A percentile compares a stretch with the other conserved stretches of the same genome.
These are phyloP conservation scores for Hypotaenidia okinawae DNA, from an alignment of 2,797 vertebrate species.

Conservation along the genomic window DNA sequence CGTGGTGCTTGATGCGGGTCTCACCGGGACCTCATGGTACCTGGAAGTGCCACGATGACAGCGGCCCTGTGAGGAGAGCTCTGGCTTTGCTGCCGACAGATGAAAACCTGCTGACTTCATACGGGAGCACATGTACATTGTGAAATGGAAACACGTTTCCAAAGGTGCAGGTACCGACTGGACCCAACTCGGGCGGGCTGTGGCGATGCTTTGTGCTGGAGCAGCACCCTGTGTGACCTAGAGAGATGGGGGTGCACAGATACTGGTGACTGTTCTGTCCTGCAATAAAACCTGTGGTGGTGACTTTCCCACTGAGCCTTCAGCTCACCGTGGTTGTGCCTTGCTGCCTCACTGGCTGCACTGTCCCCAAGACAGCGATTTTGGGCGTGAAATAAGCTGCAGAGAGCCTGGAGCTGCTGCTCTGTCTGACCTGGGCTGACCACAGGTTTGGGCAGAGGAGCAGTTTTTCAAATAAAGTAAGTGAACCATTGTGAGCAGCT, in stretches of 20 bases:
- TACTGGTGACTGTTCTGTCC: not conserved
- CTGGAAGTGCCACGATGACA: not conserved
- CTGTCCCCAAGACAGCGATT: not conserved
- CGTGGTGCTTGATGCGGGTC: too few relatives aligned
- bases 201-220: not conserved
- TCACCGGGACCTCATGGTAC: accelerated
- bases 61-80: too few relatives aligned
- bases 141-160: not conserved
- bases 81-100: not conserved
- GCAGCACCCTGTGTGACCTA: not conserved
- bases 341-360: not conserved
- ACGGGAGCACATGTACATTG: accelerated
- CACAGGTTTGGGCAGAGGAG: not conserved
- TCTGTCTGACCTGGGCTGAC: not conserved
- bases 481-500: not conserved
- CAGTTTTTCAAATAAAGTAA: not conserved
- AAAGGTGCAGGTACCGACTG: not conserved
- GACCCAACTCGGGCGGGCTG: accelerated
- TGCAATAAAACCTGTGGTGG: not conserved
- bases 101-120: not conserved
- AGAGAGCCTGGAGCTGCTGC: not conserved
- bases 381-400: not conserved
- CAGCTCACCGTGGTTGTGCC: accelerated
- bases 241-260: accelerated
- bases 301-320: not conserved